phyloP scores from a whole-genome alignment of 1,140 invertebrate genomes.

The Cydia strobilella region DNA sequence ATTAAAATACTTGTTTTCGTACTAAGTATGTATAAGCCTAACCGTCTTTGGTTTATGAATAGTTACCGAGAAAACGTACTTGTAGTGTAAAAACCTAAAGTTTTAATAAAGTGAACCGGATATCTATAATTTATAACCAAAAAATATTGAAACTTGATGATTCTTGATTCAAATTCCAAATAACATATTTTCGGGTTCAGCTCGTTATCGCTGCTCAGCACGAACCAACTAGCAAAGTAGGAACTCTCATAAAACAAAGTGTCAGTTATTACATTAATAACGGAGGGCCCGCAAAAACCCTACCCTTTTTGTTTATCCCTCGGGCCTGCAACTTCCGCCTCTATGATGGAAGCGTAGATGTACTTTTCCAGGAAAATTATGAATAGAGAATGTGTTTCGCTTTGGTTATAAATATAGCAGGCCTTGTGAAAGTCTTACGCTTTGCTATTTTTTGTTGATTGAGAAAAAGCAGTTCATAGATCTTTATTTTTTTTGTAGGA shows the following conservation, averaged over 20 bases:
- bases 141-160: too few relatives aligned
- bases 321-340: constrained; percentile 53
- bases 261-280: constrained; percentile 78
- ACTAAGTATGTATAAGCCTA: too few relatives aligned
- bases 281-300: constrained; percentile 62
- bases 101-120: too few relatives aligned
- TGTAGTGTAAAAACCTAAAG: too few relatives aligned
- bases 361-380: constrained; percentile 31
- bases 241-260: constrained; percentile 72
- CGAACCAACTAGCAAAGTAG: constrained; percentile 60
- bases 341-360: constrained; percentile 33
- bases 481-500: neutral
- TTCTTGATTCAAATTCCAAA: constrained; percentile 8
- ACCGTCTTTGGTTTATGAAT: too few relatives aligned
- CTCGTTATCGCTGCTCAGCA: constrained; percentile 33
- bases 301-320: constrained; percentile 70
- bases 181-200: constrained; percentile 13
- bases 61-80: too few relatives aligned
- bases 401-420: constrained; percentile 19
- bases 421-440: constrained; percentile 15
- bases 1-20: too few relatives aligned
- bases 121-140: too few relatives aligned
- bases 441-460: neutral
- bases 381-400: constrained; percentile 29
- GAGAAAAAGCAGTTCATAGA: neutral